Base-by-base conservation (phyloP, 2,888 invertebrate genomes). In the Stenoptilia bipunctidactyla region DNA sequence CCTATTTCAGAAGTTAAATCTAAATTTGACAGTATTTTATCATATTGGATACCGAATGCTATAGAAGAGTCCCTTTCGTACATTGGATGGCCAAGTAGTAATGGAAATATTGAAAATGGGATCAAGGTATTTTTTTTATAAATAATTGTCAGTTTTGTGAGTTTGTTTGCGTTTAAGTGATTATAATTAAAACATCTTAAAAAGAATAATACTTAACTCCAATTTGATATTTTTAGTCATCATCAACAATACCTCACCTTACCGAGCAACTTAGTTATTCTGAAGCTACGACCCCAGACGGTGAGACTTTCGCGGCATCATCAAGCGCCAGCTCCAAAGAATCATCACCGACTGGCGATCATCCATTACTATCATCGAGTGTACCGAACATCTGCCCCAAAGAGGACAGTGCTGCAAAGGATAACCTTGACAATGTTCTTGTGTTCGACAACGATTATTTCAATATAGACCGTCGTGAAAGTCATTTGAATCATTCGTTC, bases 61-160 rank as follows among this genome's bases (percentile, higher is more conserved):
- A 91, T 96, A 0, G 95, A 96, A 61, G 94, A 96, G 61, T 92
- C 94, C 0, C 84, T 96, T 35, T 89, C 90, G 8, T 92, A 91
- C 55, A 88, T 96, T 36, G 94, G 94, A 53, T 90, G 92, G 65
- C 90, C 92, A 55, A 91, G 90, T 66, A 65, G 58, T 39, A 61
- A 52, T n/a, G 52, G 53, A 9, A 55, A 42, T n/a, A 58, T 62
- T n/a, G 57, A 61, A 13, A 45, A 51, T 0, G 65, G 70, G 13
- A 56, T 58, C 27, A 67, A 55, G 80, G 87, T 67, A 14, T 13
- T 30, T 3, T 10, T 6, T 30, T 30, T 30, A 30, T 8, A 12
- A 30, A 30, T 8, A 25, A 25, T 25, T 25, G 5, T 25, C 27
- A 25, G 9, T 8, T 25, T 9, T 25, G 27, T 25, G 9, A 8